Conservation (phyloP, 2,113 vertebrate genomes). For the Zingel zingel region DNA sequence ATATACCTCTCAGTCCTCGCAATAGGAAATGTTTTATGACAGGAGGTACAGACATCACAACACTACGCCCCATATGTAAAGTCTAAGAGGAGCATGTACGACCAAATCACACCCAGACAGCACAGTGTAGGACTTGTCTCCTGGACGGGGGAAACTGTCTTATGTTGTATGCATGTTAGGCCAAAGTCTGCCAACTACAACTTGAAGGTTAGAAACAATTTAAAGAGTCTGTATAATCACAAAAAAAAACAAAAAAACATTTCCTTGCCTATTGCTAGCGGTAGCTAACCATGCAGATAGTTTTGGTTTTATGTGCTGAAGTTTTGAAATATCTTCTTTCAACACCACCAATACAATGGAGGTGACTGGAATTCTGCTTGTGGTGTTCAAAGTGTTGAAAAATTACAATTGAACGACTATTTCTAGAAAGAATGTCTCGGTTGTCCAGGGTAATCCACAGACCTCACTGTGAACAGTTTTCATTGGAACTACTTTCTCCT, state of each 20-base stretch:
- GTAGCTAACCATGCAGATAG: conserved; percentile 53
- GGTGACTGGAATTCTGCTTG: conserved; percentile 47
- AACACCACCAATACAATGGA: conserved; percentile 45
- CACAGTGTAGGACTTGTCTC: conserved; percentile 13
- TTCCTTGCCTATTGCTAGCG: conserved; percentile 1
- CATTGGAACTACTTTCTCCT: conserved; percentile 46
- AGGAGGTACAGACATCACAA: conserved; percentile 50
- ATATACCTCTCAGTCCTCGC: conserved; percentile 47
- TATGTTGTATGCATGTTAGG: conserved; percentile 3
- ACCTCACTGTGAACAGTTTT: conserved; percentile 47
- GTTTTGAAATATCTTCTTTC: conserved; percentile 59
- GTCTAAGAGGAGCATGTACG: conserved; percentile 49
- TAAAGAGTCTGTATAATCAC: neutral
- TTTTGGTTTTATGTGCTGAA: conserved; percentile 58
- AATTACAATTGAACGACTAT: conserved; percentile 60
- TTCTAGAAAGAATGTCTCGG: conserved; percentile 55
- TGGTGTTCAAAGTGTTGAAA: conserved; percentile 60
- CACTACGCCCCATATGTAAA: conserved; percentile 58
- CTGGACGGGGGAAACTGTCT: conserved; percentile 10
- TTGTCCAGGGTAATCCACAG: conserved; percentile 40
- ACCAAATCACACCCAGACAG: conserved; percentile 34
- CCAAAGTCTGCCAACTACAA: conserved; percentile 25
- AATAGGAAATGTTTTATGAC: conserved; percentile 62
- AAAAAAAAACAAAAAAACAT: neutral
- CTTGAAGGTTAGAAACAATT: conserved; percentile 12